Evolutionary conservation across 2,113 vertebrate species (phyloP).

Genomic region (Anser cygnoides): DNA sequence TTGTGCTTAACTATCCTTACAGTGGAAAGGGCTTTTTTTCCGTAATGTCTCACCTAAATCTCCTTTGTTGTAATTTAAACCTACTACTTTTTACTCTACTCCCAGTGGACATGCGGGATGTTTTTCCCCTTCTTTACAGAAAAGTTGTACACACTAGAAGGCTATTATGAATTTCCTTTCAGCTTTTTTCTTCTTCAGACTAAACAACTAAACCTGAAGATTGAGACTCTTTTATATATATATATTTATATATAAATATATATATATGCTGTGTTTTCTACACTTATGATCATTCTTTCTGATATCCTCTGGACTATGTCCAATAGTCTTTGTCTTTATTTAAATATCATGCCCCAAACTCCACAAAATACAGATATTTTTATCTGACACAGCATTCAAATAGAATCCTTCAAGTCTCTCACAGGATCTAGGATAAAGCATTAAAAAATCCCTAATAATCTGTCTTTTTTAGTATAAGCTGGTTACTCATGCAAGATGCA

Average conservation of each 20-base stretch:
- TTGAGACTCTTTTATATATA: neutral
- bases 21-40: constrained; percentile 57
- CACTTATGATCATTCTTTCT: constrained; percentile 25
- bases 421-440: neutral
- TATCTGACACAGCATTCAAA: neutral
- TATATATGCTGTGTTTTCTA: neutral
- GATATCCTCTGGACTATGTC: neutral
- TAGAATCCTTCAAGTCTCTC: neutral
- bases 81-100: constrained; percentile 40
- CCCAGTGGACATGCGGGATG: constrained; percentile 52
- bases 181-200: constrained; percentile 3
- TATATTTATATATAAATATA: too few species aligned
- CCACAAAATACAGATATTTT: constrained; percentile 2
- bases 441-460: neutral
- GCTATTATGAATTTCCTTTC: constrained; percentile 34
- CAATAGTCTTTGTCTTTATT: neutral
- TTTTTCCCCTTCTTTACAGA: constrained; percentile 52
- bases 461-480: neutral
- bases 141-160: constrained; percentile 14
- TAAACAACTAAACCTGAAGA: constrained; percentile 54
- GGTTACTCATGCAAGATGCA: neutral
- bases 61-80: constrained; percentile 66
- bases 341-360: neutral
- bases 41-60: constrained; percentile 68
- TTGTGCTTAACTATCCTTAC: constrained; percentile 68